Evolutionary conservation across 2,797 vertebrate species (phyloP).

Genomic region (Eulemur mongoz): DNA sequence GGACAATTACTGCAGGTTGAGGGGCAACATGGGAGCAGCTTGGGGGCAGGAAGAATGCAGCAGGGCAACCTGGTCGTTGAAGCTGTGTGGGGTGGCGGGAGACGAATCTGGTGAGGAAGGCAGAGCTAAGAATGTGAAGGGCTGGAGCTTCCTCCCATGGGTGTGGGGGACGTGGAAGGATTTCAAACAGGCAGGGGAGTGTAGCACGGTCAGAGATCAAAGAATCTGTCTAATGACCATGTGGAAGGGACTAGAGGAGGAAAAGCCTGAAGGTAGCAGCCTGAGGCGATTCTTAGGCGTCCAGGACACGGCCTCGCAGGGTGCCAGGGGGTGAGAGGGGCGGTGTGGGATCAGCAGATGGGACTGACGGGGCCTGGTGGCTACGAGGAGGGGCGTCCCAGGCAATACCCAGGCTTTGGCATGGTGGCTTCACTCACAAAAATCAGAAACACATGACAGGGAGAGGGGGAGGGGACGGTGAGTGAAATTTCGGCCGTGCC

Average conservation of each 20-base stretch:
- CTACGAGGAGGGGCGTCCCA: neutral
- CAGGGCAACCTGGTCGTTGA: fast-evolving
- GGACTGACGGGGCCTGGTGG: neutral
- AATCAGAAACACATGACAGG: neutral
- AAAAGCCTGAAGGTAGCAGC: neutral
- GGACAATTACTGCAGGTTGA: neutral
- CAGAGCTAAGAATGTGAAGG: neutral
- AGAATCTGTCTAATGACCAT: neutral
- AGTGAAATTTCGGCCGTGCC: neutral
- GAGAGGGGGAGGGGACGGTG: too few relatives aligned
- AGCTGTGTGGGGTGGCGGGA: neutral
- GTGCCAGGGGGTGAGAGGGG: neutral
- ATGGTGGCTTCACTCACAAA: neutral
- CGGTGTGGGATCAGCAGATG: neutral
- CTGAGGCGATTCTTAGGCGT: fast-evolving
- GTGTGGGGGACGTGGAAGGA: neutral
- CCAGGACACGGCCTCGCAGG: too few relatives aligned
- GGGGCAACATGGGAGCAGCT: neutral
- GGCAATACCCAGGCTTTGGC: neutral
- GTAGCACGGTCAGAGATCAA: neutral
- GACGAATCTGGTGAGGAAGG: neutral
- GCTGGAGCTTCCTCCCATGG: neutral
- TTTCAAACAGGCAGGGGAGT: neutral
- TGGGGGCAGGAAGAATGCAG: fast-evolving
- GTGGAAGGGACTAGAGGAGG: neutral